Conservation (phyloP, 2,888 invertebrate species). For the Hybos culiciformis region DNA sequence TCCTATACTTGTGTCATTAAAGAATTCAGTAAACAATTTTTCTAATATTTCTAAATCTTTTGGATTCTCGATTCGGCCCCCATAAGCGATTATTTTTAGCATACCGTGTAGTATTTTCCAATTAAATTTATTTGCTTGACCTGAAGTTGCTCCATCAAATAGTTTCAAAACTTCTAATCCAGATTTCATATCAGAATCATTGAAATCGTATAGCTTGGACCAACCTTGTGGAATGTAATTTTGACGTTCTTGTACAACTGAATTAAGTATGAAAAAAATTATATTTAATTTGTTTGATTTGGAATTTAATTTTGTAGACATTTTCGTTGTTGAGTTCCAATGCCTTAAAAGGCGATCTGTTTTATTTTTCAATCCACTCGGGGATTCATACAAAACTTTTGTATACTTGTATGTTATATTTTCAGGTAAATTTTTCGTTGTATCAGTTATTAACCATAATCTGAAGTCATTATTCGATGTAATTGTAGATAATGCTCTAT, state of each 20-base stretch:
- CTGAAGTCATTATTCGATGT: conserved; percentile 45
- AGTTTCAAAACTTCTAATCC: conserved; percentile 45
- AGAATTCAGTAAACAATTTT: conserved; percentile 46
- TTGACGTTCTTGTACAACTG: conserved; percentile 79
- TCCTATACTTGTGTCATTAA: conserved; percentile 42
- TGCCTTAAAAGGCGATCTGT: conserved; percentile 58
- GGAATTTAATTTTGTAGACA: conserved; percentile 19
- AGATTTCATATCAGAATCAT: conserved; percentile 63
- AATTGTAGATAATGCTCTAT: conserved; percentile 45
- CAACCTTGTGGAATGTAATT: conserved; percentile 87
- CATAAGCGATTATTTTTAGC: conserved; percentile 67
- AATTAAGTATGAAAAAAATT: conserved; percentile 75
- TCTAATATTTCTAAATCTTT: conserved; percentile 43
- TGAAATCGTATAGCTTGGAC: conserved; percentile 82
- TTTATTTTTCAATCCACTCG: conserved; percentile 74
- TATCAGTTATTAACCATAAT: conserved; percentile 79
- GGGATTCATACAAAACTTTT: conserved; percentile 70
- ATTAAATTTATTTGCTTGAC: conserved; percentile 28
- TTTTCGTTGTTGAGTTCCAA: conserved; percentile 39
- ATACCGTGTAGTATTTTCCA: conserved; percentile 69
- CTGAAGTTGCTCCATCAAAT: conserved; percentile 25
- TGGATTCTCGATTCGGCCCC: conserved; percentile 68
- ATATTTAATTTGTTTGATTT: conserved; percentile 50
- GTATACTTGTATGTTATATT: conserved; percentile 63
- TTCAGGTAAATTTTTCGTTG: conserved; percentile 59